Conservation (phyloP, 2,888 invertebrate genomes). For the Melieria picta region DNA sequence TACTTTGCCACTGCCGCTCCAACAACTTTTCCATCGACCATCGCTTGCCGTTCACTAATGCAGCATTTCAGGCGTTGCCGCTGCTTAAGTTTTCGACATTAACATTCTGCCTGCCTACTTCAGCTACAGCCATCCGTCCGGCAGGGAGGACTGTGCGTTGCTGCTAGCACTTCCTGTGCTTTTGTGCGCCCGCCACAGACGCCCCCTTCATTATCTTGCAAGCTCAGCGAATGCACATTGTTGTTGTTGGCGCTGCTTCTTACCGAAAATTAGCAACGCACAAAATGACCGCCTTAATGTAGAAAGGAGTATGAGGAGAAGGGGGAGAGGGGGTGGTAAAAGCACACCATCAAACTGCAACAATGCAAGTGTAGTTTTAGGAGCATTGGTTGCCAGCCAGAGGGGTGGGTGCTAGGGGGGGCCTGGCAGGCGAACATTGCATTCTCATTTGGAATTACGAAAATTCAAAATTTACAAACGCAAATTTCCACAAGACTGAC, state of each 20-base stretch:
- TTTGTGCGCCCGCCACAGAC: constrained; percentile 10
- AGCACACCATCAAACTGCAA: constrained; percentile 19
- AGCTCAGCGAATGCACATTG: background rate
- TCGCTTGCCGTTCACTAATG: background rate
- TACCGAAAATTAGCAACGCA: constrained; percentile 63
- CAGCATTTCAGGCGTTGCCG: constrained; percentile 18
- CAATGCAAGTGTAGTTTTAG: constrained; percentile 26
- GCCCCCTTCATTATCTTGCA: constrained; percentile 22
- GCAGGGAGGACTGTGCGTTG: no score
- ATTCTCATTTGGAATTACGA: constrained; percentile 62
- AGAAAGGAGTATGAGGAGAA: constrained; percentile 12
- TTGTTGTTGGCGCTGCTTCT: constrained; percentile 39
- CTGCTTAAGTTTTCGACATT: constrained; percentile 47
- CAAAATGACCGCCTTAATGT: constrained; percentile 56
- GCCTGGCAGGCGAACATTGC: constrained; percentile 45
- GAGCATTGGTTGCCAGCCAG: constrained; percentile 1
- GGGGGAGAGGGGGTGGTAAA: constrained; percentile 8
- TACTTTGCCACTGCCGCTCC: background rate
- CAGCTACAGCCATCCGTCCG: background rate
- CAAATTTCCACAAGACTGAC: constrained; percentile 46
- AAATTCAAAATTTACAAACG: constrained; percentile 62
- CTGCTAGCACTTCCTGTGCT: constrained; percentile 19
- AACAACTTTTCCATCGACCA: background rate
- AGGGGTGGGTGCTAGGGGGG: background rate
- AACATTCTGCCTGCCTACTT: constrained; percentile 33